Base-by-base conservation (phyloP, 2,888 invertebrate species). In the Lepetodrilus schrolli region DNA sequence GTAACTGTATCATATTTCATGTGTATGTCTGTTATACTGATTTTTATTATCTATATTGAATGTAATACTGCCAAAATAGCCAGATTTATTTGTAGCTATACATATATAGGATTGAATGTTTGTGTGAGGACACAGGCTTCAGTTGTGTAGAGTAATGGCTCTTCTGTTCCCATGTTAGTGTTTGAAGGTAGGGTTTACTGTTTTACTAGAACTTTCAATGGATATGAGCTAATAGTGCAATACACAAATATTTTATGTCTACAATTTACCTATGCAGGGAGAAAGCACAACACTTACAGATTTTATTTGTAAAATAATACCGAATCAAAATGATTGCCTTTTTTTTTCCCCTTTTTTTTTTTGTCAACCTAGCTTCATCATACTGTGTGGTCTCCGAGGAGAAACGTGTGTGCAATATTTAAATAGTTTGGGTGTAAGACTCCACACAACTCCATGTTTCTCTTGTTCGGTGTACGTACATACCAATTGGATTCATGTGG, bases 311-410 rank as follows among this genome's bases (percentile, higher is more conserved):
- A 26, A 2, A 58, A n/a, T 34, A 34, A 34, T 58, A 58, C 17
- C 34, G n/a, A 58, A 58, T 58, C 58, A 58, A 58, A 58, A 58
- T 58, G 34, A 58, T 58, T 58, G 58, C 58, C 58, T 58, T 58
- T 58, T n/a, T n/a, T n/a, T n/a, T n/a, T n/a, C n/a, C n/a, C n/a
- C n/a, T n/a, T n/a, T n/a, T n/a, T n/a, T n/a, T n/a, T n/a, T n/a
- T 58, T 58, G 30, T 58, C 30, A 30, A 34, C 58, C 58, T 17
- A 30, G 17, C 43, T 23, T 58, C 23, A 30, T 58, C 30, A 58
- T n/a, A n/a, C n/a, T 58, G 26, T 58, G 34, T n/a, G 34, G 8
- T 13, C 58, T 34, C 34, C 58, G 30, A 58, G 58, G 58, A 30
- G 58, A 58, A 30, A 58, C 17, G 17, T 13, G 26, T 58, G 58